Evolutionary conservation across 2,113 vertebrate genomes (phyloP).

Genomic region (Apaloderma vittatum): DNA sequence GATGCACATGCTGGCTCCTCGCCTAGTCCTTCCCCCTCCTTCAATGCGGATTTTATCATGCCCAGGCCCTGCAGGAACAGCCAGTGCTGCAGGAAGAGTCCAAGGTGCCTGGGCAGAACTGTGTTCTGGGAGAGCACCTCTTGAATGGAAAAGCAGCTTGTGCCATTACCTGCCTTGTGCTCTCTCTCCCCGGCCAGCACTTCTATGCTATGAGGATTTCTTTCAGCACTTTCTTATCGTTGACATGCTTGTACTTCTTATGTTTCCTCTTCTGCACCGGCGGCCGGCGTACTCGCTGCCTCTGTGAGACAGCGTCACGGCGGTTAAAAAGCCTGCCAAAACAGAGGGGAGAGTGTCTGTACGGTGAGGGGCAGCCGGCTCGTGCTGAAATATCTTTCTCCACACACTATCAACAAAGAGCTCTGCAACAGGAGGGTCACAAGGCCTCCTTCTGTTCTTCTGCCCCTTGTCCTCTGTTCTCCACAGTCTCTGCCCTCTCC

Average conservation of each 20-base stretch:
- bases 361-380: not conserved
- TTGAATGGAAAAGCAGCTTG: not conserved
- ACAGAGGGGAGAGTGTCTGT: slow-evolving; percentile 32
- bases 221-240: slow-evolving; percentile 81
- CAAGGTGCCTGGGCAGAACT: not conserved
- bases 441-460: slow-evolving; percentile 20
- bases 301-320: slow-evolving; percentile 55
- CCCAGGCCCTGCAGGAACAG: not conserved
- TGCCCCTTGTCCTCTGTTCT: slow-evolving; percentile 6
- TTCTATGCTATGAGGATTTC: slow-evolving; percentile 82
- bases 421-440: not conserved
- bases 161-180: slow-evolving; percentile 76
- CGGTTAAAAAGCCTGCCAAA: slow-evolving; percentile 59
- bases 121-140: not conserved
- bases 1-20: not conserved
- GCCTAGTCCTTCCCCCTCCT: not conserved
- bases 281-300: slow-evolving; percentile 74
- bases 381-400: not conserved
- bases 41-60: not conserved
- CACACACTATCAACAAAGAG: not conserved
- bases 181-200: slow-evolving; percentile 60
- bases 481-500: not conserved
- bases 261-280: slow-evolving; percentile 82
- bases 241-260: slow-evolving; percentile 85
- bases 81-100: not conserved